Evolutionary conservation across 2,797 vertebrate species (phyloP).

Genomic region (Coregonus ussuriensis): DNA sequence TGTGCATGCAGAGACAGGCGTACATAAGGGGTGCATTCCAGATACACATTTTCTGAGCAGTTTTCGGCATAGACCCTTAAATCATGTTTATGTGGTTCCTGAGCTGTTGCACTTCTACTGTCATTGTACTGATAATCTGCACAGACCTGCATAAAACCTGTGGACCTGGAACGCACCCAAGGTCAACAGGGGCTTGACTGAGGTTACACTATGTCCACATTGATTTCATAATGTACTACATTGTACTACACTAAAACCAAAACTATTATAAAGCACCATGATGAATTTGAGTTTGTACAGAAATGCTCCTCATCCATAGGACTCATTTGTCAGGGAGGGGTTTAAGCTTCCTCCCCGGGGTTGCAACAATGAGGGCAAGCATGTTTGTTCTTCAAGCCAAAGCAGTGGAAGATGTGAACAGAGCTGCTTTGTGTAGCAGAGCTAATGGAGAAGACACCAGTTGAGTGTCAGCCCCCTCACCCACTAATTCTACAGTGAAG

Average conservation of each 20-base stretch:
- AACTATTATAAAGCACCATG: background rate
- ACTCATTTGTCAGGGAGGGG: background rate
- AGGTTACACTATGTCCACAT: background rate
- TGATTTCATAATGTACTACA: background rate
- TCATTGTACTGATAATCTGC: no score
- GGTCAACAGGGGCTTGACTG: background rate
- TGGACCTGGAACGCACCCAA: no score
- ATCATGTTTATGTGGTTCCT: no score
- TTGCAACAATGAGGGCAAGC: background rate
- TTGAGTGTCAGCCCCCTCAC: background rate
- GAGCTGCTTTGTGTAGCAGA: conserved; percentile 3
- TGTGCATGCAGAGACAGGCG: background rate
- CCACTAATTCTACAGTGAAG: background rate
- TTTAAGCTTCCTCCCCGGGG: background rate
- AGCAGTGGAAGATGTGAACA: conserved; percentile 1
- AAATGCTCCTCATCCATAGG: background rate
- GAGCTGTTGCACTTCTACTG: no score
- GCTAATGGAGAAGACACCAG: background rate
- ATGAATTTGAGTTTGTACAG: background rate
- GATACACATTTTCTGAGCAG: no score
- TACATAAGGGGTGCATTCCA: no score
- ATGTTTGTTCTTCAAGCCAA: background rate
- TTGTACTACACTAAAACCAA: background rate
- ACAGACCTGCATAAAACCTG: no score
- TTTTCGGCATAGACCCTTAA: no score